A percentile compares a stretch with the other conserved stretches of the same genome.
Conservation (phyloP, 2,113 vertebrate species). For the Stigmatopora argus region DNA sequence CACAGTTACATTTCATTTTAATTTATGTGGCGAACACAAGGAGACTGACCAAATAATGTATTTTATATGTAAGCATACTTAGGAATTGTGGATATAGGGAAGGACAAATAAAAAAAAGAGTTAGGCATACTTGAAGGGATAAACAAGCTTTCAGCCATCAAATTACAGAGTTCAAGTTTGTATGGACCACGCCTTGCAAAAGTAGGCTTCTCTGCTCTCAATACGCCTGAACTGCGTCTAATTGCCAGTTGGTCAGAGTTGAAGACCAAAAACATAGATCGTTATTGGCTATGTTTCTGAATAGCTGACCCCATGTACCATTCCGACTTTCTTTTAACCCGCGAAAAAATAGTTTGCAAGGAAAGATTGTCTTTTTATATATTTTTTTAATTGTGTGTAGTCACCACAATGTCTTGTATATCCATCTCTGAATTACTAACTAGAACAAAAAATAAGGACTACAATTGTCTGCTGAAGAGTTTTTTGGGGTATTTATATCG, state of each 20-base stretch:
- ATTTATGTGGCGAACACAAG: constrained; percentile 13
- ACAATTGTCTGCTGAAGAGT: not conserved
- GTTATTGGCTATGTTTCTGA: constrained; percentile 41
- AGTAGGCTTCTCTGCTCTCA: constrained; percentile 48
- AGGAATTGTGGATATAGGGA: constrained; percentile 13
- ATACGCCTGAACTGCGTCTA: constrained; percentile 53
- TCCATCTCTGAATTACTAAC: not conserved
- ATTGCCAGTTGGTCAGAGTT: constrained; percentile 70
- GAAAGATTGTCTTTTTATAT: constrained; percentile 2
- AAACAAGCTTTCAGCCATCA: constrained; percentile 55
- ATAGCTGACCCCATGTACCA: constrained; percentile 15
- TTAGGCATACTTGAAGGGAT: constrained; percentile 48
- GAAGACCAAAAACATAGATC: constrained; percentile 52
- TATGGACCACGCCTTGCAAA: constrained; percentile 61
- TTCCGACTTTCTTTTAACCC: constrained; percentile 13
- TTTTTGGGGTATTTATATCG: not conserved
- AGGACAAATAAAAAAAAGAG: constrained; percentile 27
- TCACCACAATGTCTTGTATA: not conserved
- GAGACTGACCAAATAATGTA: constrained; percentile 30
- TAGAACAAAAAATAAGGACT: not conserved
- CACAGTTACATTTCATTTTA: constrained; percentile 25
- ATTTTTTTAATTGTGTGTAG: not conserved
- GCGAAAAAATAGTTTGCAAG: constrained; percentile 5
- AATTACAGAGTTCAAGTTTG: constrained; percentile 65
- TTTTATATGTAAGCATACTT: constrained; percentile 26